Base-by-base conservation (phyloP, 2,888 invertebrate species). In the Alcis repandata region DNA sequence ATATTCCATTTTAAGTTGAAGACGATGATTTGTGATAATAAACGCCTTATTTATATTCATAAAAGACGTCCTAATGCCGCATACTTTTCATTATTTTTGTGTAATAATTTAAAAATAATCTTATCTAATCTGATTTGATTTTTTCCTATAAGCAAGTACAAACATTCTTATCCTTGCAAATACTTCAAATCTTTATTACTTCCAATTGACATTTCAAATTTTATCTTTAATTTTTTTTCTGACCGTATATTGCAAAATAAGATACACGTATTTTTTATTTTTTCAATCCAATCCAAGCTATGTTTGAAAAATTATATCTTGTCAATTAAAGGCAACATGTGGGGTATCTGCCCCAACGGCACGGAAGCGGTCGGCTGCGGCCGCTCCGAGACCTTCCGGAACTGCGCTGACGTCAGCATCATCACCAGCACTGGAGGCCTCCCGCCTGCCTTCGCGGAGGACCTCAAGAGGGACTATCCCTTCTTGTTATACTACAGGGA, bases 351-450 rank as follows among this genome's bases (percentile, higher is more conserved):
- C 80, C 88, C 95, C 0, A 97, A 98, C 83, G 98, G 98, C 46
- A 97, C 97, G 0, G 97, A 97, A 80, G 97, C 96, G 0, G 96
- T 97, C 0, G 98, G 98, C 1, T 98, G 98, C 81, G 98, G 98
- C n/a, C 95, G 95, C 70, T 97, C 98, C 9, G 98, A 98, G 90
- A 98, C 97, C 0, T 98, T 98, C 89, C 94, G 97, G 67, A 98
- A 98, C 85, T 98, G 98, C 82, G 98, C 98, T 0, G 98, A 98
- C 84, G 95, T 98, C 63, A 95, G 95, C 60, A 96, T 98, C 72
- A 92, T 96, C 8, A 97, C 97, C 33, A 97, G 96, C 84, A 96
- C 97, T 2, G 96, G 96, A 3, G 96, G 96, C 59, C 94, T 96
- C 2, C 94, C 96, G 0, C 97, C 97, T 11, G 91, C 95, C 70